phyloP scores from a whole-genome alignment of 2,113 vertebrate species.

The Lepisosteus oculatus region DNA sequence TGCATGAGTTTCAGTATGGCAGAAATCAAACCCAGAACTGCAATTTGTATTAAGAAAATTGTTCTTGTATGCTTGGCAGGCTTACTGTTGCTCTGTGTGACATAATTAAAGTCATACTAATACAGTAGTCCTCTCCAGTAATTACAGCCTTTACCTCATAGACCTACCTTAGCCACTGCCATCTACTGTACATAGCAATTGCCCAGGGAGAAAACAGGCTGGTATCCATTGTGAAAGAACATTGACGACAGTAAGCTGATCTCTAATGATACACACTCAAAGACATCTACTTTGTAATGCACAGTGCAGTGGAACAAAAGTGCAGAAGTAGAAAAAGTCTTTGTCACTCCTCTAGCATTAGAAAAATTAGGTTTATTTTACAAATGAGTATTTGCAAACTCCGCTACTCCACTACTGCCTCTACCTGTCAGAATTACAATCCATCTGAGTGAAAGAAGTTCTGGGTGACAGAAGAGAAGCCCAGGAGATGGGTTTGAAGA shows the following conservation, averaged over 20 bases:
- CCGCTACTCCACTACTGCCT: too few species aligned
- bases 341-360: constrained; percentile 17
- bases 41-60: constrained; percentile 29
- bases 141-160: constrained; percentile 27
- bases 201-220: neutral
- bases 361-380: constrained; percentile 17
- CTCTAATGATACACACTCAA: neutral
- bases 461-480: too few species aligned
- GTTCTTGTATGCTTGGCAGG: constrained; percentile 37
- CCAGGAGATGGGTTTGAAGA: too few species aligned
- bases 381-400: too few species aligned
- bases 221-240: neutral
- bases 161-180: neutral
- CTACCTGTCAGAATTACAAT: too few species aligned
- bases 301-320: too few species aligned
- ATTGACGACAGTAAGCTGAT: neutral
- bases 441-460: too few species aligned
- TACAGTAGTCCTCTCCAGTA: constrained; percentile 36
- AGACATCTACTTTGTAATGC: neutral
- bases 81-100: constrained; percentile 28
- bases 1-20: neutral
- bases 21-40: constrained; percentile 27
- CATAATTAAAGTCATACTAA: constrained; percentile 44
- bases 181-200: neutral
- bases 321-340: too few species aligned